Conservation (phyloP, 2,113 vertebrate species). For the Gopherus flavomarginatus region DNA sequence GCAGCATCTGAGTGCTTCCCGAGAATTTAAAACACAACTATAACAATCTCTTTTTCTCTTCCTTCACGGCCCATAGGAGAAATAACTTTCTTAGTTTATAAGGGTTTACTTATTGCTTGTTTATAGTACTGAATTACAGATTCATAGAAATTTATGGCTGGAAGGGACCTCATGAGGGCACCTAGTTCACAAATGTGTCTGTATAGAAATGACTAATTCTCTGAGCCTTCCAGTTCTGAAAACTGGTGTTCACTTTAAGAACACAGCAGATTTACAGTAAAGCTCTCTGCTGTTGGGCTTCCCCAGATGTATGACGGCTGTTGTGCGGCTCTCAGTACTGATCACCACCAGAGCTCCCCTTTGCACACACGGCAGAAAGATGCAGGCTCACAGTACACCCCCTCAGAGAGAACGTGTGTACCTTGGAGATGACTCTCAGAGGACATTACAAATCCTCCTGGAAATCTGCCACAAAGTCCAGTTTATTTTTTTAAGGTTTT, state of each 20-base stretch:
- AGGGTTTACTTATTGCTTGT: background rate
- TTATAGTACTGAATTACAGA: fast-evolving
- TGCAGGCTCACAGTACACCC: background rate
- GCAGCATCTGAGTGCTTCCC: background rate
- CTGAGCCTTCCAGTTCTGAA: background rate
- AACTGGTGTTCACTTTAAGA: background rate
- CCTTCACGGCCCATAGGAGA: background rate
- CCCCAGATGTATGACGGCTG: background rate
- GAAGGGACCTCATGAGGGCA: background rate
- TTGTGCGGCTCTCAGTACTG: background rate
- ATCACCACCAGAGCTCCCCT: background rate
- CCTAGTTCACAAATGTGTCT: fast-evolving
- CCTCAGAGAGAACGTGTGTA: background rate
- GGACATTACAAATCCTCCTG: constrained; percentile 67
- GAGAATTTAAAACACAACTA: background rate
- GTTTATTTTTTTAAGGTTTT: constrained; percentile 54
- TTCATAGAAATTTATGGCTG: background rate
- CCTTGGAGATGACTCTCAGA: constrained; percentile 50
- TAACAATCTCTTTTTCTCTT: background rate
- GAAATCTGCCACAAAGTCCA: constrained; percentile 28
- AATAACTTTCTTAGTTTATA: fast-evolving
- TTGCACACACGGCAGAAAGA: background rate
- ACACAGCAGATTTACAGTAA: fast-evolving
- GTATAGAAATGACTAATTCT: background rate
- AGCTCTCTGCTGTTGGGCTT: background rate